A percentile compares a stretch with the other conserved stretches of the same genome.
These are phyloP conservation scores for Chrysocyon brachyurus DNA, from an alignment of 2,797 vertebrate species.

Conservation along the genomic window DNA sequence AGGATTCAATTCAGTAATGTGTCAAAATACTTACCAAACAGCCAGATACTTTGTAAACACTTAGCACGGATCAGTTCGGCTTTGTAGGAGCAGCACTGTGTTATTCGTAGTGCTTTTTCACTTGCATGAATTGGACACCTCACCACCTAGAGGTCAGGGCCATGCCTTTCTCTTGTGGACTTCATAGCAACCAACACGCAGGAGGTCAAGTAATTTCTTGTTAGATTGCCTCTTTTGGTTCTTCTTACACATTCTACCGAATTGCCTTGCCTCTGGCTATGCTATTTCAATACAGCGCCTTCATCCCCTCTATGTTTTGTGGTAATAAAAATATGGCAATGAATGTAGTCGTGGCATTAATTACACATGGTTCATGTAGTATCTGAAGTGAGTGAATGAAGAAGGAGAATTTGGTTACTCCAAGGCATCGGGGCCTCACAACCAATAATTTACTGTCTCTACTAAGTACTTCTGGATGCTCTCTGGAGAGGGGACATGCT, in stretches of 20 bases:
- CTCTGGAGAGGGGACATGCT: conserved; percentile 79
- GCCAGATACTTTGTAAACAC: background rate
- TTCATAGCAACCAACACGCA: background rate
- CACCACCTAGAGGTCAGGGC: background rate
- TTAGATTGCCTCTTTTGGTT: background rate
- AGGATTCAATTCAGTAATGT: conserved; percentile 24
- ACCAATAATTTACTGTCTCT: conserved; percentile 88
- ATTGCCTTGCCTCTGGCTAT: background rate
- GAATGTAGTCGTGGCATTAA: conserved; percentile 85
- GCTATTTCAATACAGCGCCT: background rate
- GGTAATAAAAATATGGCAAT: conserved; percentile 78
- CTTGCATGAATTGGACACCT: background rate
- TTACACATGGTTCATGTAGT: conserved; percentile 85
- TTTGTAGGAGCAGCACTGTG: background rate
- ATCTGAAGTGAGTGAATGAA: conserved; percentile 81
- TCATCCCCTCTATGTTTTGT: conserved; percentile 73
- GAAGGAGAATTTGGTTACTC: conserved; percentile 86
- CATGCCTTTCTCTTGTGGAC: background rate
- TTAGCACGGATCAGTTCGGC: background rate
- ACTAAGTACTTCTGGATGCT: conserved; percentile 87
- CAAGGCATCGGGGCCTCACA: conserved; percentile 84
- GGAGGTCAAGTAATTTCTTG: background rate
- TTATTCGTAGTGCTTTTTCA: background rate
- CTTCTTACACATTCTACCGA: background rate
- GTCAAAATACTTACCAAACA: conserved; percentile 31